These are phyloP conservation scores for Anodontia alba DNA, from an alignment of 2,888 invertebrate species.

Conservation along the genomic window DNA sequence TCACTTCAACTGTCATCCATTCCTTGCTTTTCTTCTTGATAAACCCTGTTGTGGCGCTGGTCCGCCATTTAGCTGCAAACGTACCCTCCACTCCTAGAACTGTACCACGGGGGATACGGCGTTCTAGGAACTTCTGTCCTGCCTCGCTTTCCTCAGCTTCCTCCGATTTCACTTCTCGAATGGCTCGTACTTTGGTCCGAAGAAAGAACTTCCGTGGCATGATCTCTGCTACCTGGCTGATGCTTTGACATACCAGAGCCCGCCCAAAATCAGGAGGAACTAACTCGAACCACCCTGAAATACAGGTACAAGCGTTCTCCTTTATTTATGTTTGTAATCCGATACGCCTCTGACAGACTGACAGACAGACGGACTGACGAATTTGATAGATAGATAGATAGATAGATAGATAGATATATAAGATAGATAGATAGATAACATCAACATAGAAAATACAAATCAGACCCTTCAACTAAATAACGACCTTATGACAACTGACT, in stretches of 20 bases:
- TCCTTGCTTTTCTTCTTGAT: constrained; percentile 73
- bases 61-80: constrained; percentile 77
- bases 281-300: constrained; percentile 78
- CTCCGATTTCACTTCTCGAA: constrained; percentile 51
- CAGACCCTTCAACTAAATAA: too few species aligned
- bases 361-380: too few species aligned
- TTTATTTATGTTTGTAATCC: too few species aligned
- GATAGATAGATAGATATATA: too few species aligned
- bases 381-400: too few species aligned
- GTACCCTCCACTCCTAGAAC: constrained; percentile 69
- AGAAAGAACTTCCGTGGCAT: constrained; percentile 77
- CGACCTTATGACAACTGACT: too few species aligned
- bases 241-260: constrained; percentile 66
- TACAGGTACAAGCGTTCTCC: too few species aligned
- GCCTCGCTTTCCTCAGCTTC: constrained; percentile 31
- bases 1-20: constrained; percentile 72
- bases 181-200: constrained; percentile 70
- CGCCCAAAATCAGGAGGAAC: constrained; percentile 77
- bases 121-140: constrained; percentile 68
- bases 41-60: constrained; percentile 72
- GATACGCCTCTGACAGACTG: too few species aligned
- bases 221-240: constrained; percentile 72
- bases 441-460: too few species aligned
- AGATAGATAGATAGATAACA: too few species aligned
- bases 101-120: constrained; percentile 71